These are phyloP conservation scores for Oreonectes daqikongensis DNA, from an alignment of 2,797 vertebrate species.

Conservation along the genomic window DNA sequence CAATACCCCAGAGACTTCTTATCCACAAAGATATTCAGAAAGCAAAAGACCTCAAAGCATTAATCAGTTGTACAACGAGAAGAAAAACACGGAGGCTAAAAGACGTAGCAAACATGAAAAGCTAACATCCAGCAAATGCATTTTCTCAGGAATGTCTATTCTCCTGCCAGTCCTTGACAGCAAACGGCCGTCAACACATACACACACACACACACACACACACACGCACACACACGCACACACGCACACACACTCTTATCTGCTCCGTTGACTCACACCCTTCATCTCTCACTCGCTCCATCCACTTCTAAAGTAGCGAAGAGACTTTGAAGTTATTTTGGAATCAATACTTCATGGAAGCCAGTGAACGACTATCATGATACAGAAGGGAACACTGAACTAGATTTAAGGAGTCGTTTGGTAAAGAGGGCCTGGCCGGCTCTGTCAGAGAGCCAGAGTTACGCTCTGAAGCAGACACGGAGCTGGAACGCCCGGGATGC, in stretches of 20 bases:
- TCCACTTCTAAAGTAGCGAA: slow-evolving; percentile 62
- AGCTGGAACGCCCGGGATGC: slow-evolving; percentile 13
- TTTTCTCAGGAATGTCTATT: slow-evolving; percentile 49
- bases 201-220: slow-evolving; percentile 37
- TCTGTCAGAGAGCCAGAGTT: slow-evolving; percentile 43
- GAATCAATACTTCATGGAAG: slow-evolving; percentile 75
- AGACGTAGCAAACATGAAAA: slow-evolving; percentile 29
- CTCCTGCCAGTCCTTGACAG: slow-evolving; percentile 50
- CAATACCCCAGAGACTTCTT: background rate
- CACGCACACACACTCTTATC: slow-evolving; percentile 44
- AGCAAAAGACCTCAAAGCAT: background rate
- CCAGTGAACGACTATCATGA: slow-evolving; percentile 61
- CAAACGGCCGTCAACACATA: slow-evolving; percentile 31
- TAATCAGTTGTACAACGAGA: slow-evolving; percentile 1
- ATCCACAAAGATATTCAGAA: background rate
- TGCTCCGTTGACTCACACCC: slow-evolving; percentile 35
- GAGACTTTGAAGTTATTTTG: slow-evolving; percentile 77
- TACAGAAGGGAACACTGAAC: slow-evolving; percentile 61
- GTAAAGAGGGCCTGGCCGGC: slow-evolving; percentile 44
- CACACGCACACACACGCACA: slow-evolving; percentile 38
- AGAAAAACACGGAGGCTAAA: slow-evolving; percentile 18
- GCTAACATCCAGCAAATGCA: slow-evolving; percentile 38
- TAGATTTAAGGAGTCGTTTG: slow-evolving; percentile 63
- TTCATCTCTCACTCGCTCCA: slow-evolving; percentile 34
- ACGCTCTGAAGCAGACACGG: slow-evolving; percentile 42